Evolutionary conservation across 2,113 vertebrate genomes (phyloP).

Genomic region (Lucifuga dentata): DNA sequence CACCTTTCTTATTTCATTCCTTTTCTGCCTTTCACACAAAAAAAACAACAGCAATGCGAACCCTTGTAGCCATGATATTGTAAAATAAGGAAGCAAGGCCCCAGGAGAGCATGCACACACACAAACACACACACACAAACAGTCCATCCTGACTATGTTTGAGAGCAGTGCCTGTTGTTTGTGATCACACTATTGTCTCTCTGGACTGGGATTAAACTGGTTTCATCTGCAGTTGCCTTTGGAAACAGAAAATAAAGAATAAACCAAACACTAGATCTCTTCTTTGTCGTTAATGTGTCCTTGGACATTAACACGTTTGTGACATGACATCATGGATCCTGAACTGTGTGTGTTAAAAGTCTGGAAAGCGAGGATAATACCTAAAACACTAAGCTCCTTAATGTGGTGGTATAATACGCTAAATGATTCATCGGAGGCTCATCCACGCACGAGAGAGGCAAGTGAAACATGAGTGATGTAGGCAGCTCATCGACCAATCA

Average conservation of each 20-base stretch:
- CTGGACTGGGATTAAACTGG: conserved; percentile 30
- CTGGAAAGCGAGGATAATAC: neutral
- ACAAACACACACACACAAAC: too few relatives aligned
- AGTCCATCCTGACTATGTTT: neutral
- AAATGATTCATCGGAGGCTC: conserved; percentile 28
- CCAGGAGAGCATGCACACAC: neutral
- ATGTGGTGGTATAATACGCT: neutral
- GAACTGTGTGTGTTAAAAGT: neutral
- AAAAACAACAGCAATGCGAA: conserved; percentile 14
- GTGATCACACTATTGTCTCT: conserved; percentile 17
- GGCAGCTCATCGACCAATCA: too few relatives aligned
- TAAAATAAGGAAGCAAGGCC: conserved; percentile 1
- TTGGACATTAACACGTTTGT: neutral
- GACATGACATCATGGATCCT: neutral
- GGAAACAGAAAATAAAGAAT: conserved; percentile 52
- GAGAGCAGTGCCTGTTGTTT: conserved; percentile 18
- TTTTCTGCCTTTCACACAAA: conserved; percentile 3
- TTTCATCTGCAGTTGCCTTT: conserved; percentile 21
- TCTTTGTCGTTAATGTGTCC: neutral
- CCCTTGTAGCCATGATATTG: conserved; percentile 14
- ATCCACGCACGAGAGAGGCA: conserved; percentile 37
- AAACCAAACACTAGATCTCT: conserved; percentile 4
- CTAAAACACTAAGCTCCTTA: neutral
- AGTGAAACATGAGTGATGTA: conserved; percentile 16
- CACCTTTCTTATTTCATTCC: conserved; percentile 13